Conservation (phyloP, 2,113 vertebrate genomes). For the Nothoprocta perdicaria region DNA sequence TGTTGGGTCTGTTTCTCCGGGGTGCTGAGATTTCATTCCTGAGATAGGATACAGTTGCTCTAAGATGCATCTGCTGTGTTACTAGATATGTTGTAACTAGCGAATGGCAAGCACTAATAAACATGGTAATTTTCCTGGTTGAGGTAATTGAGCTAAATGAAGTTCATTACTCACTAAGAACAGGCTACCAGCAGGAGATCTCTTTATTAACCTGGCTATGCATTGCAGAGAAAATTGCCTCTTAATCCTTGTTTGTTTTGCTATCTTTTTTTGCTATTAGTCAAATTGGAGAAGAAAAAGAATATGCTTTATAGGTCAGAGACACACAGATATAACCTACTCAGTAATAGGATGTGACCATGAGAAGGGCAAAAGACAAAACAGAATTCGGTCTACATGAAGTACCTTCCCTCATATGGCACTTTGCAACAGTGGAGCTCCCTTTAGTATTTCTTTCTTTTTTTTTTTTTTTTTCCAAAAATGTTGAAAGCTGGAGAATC, state of each 20-base stretch:
- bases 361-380: background rate
- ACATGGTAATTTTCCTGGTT: constrained; percentile 17
- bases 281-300: background rate
- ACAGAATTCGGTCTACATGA: background rate
- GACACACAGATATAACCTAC: background rate
- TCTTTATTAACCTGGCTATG: constrained; percentile 50
- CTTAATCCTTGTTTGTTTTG: constrained; percentile 54
- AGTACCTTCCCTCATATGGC: background rate
- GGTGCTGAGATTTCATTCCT: background rate
- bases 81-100: constrained; percentile 21
- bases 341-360: background rate
- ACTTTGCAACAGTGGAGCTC: background rate
- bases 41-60: background rate
- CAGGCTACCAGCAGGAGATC: constrained; percentile 49
- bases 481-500: background rate
- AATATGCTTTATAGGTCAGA: background rate
- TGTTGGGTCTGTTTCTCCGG: background rate
- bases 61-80: background rate
- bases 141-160: constrained; percentile 55
- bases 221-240: constrained; percentile 41
- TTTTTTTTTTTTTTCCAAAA: background rate
- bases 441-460: background rate
- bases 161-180: constrained; percentile 55
- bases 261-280: constrained; percentile 24
- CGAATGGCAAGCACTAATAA: constrained; percentile 34